Evolutionary conservation across 1,140 invertebrate species (phyloP).

Genomic region (Cyphomyrmex costatus): DNA sequence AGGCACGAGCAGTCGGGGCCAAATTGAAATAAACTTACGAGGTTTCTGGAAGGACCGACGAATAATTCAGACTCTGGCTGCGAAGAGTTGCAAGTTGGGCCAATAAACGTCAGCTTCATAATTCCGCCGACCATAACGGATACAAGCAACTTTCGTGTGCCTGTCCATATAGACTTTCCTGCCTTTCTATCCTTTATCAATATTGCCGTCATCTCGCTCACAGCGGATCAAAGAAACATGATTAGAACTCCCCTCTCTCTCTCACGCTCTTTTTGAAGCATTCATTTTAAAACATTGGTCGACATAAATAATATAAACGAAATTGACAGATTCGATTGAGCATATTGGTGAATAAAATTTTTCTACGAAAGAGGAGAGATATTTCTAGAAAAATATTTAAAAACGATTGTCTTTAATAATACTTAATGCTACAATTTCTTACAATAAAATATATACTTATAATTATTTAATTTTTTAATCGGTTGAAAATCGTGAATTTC

Average conservation of each 20-base stretch:
- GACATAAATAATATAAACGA: conserved; percentile 13
- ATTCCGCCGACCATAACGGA: conserved; percentile 73
- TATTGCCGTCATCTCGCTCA: not conserved
- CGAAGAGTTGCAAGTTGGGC: conserved; percentile 80
- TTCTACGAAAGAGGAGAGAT: not conserved
- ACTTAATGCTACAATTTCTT: not conserved
- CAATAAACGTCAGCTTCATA: conserved; percentile 81
- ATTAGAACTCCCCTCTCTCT: not conserved
- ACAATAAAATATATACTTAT: not conserved
- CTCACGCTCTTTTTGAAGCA: not conserved
- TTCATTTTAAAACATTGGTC: not conserved
- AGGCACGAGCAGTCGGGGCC: conserved; percentile 39
- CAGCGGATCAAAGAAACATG: not conserved
- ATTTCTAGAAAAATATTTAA: not conserved
- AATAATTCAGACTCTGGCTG: conserved; percentile 77
- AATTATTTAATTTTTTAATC: not conserved
- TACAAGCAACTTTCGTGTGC: conserved; percentile 69
- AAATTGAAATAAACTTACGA: conserved; percentile 82
- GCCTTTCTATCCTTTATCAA: not conserved
- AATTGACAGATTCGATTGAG: not conserved
- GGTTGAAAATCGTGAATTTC: not conserved
- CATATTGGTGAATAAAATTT: not conserved
- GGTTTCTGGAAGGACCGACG: conserved; percentile 74
- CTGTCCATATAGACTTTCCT: not conserved
- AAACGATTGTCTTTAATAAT: not conserved